A percentile compares a stretch with the other conserved stretches of the same genome.
These are phyloP conservation scores for Rhabdomys pumilio DNA, from an alignment of 2,797 vertebrate species.

Conservation along the genomic window DNA sequence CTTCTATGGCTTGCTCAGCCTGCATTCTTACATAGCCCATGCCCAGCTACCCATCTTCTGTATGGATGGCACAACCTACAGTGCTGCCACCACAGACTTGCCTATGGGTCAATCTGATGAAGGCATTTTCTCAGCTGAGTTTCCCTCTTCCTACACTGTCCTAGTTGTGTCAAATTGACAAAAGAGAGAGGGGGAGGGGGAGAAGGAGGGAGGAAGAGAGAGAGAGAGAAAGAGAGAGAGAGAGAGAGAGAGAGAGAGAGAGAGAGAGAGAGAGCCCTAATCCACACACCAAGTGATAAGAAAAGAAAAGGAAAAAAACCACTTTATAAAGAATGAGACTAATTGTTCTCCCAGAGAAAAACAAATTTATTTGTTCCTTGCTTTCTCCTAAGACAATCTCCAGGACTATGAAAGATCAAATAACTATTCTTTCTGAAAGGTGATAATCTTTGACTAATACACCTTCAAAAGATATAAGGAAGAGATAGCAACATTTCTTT, in stretches of 20 bases:
- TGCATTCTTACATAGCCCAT: background rate
- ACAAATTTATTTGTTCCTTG: slow-evolving; percentile 39
- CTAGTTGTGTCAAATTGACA: background rate
- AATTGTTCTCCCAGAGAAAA: slow-evolving; percentile 47
- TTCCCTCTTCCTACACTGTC: background rate
- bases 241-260: too few species aligned
- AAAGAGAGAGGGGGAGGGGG: too few species aligned
- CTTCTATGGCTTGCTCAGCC: background rate
- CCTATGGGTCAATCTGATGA: background rate
- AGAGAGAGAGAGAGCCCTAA: too few species aligned
- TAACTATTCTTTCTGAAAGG: slow-evolving; percentile 49
- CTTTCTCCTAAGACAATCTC: slow-evolving; percentile 68
- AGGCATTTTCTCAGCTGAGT: background rate
- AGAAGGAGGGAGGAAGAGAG: too few species aligned
- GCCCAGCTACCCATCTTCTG: background rate
- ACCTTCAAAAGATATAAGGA: slow-evolving; percentile 43
- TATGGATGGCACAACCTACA: background rate
- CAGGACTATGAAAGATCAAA: slow-evolving; percentile 53
- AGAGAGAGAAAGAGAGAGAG: too few species aligned
- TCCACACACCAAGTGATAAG: background rate
- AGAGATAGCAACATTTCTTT: slow-evolving; percentile 33
- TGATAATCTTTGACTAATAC: slow-evolving; percentile 63
- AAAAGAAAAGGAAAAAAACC: slow-evolving; percentile 17
- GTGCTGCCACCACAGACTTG: background rate
- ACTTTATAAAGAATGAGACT: background rate